Evolutionary conservation across 2,797 vertebrate genomes (phyloP).

Genomic region (Melanotaenia maccullochi): DNA sequence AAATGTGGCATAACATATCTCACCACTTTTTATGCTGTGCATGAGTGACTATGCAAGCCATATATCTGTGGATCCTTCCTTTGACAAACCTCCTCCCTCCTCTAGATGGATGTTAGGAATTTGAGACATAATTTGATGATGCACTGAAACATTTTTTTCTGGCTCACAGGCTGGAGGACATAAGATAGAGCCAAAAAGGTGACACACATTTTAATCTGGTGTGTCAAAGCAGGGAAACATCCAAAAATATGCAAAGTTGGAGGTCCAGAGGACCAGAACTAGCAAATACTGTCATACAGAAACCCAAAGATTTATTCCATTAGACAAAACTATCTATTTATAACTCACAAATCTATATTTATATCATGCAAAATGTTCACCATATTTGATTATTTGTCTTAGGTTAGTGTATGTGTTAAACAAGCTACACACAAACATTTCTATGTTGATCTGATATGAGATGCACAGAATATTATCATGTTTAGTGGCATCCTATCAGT

Average conservation of each 20-base stretch:
- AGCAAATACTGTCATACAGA: background rate
- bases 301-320: no score
- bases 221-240: background rate
- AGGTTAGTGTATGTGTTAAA: background rate
- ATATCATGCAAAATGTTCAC: background rate
- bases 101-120: background rate
- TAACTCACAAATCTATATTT: no score
- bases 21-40: no score
- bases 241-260: background rate
- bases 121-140: background rate
- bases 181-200: background rate
- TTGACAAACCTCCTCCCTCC: background rate
- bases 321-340: no score
- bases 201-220: background rate
- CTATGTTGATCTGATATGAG: background rate
- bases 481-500: constrained; percentile 9
- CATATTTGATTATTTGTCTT: background rate
- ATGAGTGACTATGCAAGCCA: background rate
- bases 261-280: background rate
- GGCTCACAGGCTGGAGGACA: background rate
- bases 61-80: background rate
- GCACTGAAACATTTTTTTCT: background rate
- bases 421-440: background rate
- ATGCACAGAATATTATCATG: constrained; percentile 7
- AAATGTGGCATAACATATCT: background rate